A percentile compares a stretch with the other conserved stretches of the same genome.
Conservation (phyloP, 2,113 vertebrate species). For the Thunnus maccoyii region DNA sequence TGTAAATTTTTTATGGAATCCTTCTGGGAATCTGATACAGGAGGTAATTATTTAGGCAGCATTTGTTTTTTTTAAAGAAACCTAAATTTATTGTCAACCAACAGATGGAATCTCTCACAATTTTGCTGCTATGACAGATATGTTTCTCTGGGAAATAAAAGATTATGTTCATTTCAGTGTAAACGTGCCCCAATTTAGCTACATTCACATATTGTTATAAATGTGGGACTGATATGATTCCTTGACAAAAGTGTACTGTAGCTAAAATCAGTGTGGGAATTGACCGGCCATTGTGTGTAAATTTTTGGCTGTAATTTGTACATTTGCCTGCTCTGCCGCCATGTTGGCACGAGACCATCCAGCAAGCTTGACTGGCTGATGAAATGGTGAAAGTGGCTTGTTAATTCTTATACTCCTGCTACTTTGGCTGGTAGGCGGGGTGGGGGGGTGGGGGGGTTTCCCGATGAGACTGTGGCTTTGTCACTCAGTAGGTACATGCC, state of each 20-base stretch:
- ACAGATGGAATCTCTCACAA: too few relatives aligned
- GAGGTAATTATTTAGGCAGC: too few relatives aligned
- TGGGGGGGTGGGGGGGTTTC: not conserved
- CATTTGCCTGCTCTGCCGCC: not conserved
- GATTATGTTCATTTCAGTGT: too few relatives aligned
- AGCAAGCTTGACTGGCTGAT: not conserved
- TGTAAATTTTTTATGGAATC: too few relatives aligned
- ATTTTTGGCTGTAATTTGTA: not conserved
- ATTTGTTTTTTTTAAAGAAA: too few relatives aligned
- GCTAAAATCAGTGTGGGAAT: not conserved
- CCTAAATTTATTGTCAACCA: too few relatives aligned
- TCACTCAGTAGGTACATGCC: not conserved
- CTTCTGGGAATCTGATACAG: too few relatives aligned
- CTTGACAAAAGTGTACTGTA: not conserved
- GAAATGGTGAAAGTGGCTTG: not conserved
- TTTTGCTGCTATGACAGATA: not conserved
- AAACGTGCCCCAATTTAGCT: too few relatives aligned
- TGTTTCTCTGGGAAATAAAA: too few relatives aligned
- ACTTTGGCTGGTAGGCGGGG: conserved; percentile 6
- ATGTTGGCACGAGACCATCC: not conserved
- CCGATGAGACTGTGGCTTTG: not conserved
- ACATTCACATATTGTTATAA: too few relatives aligned
- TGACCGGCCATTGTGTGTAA: not conserved
- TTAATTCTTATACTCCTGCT: not conserved
- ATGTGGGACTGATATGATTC: not conserved